These are phyloP conservation scores for Tenualosa thibaudeaui DNA, from an alignment of 2,797 vertebrate genomes.

Conservation along the genomic window DNA sequence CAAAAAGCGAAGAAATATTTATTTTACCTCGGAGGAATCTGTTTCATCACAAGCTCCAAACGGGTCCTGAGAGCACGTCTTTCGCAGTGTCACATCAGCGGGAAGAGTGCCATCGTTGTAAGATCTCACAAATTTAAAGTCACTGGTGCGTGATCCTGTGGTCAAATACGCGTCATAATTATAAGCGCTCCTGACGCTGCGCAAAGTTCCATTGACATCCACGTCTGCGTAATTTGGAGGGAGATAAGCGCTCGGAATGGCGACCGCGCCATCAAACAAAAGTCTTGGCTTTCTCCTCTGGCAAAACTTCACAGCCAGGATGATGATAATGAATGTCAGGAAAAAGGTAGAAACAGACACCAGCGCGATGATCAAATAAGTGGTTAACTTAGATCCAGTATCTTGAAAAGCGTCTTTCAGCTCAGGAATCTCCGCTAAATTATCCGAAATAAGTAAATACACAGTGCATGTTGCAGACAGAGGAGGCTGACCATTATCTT, in stretches of 20 bases:
- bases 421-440: conserved; percentile 56
- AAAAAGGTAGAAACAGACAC: conserved; percentile 44
- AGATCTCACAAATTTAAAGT: conserved; percentile 53
- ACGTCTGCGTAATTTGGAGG: conserved; percentile 52
- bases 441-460: conserved; percentile 54
- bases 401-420: conserved; percentile 44
- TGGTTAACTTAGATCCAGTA: conserved; percentile 52
- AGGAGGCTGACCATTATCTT: conserved; percentile 55
- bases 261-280: conserved; percentile 44
- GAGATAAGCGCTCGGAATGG: conserved; percentile 49
- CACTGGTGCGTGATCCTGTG: conserved; percentile 62
- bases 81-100: background rate
- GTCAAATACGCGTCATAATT: conserved; percentile 68
- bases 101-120: background rate
- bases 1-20: conserved; percentile 15
- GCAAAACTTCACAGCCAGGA: conserved; percentile 45
- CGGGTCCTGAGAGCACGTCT: background rate
- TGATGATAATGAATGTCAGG: conserved; percentile 41
- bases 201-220: conserved; percentile 44
- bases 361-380: conserved; percentile 63
- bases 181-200: conserved; percentile 48
- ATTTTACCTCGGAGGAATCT: background rate
- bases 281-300: conserved; percentile 46
- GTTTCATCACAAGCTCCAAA: background rate
- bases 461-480: conserved; percentile 52